Percentiles rank a stretch among this genome's conserved stretches.
Evolutionary conservation across 2,113 vertebrate species (phyloP).

Genomic region (Pongo pygmaeus): DNA sequence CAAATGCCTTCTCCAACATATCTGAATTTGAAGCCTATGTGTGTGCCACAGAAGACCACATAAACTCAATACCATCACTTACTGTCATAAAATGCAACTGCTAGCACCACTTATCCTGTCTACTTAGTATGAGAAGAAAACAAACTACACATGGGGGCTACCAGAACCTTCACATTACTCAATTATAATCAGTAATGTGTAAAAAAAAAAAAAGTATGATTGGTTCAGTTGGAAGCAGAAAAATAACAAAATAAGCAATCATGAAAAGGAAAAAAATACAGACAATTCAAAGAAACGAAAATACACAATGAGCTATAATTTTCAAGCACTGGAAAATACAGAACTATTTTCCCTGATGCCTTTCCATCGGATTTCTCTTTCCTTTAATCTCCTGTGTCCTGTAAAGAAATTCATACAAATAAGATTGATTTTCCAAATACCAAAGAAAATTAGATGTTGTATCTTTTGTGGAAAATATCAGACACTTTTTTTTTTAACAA

Average conservation of each 20-base stretch:
- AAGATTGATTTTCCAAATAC: background rate
- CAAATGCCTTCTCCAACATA: slow-evolving; percentile 32
- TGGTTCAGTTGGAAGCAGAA: background rate
- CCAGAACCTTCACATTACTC: slow-evolving; percentile 18
- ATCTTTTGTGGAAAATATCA: background rate
- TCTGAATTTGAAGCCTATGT: slow-evolving; percentile 12
- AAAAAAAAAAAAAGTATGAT: background rate
- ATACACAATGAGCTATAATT: background rate
- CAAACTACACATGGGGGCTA: slow-evolving; percentile 30
- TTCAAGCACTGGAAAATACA: background rate
- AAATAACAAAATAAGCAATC: slow-evolving; percentile 50
- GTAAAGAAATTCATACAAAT: background rate
- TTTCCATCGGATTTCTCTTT: background rate
- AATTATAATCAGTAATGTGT: slow-evolving; percentile 52
- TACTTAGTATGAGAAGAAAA: slow-evolving; percentile 58
- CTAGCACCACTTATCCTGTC: background rate
- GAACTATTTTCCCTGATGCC: background rate
- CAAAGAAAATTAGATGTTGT: background rate
- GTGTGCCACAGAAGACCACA: background rate
- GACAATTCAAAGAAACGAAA: background rate
- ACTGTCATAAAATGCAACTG: slow-evolving; percentile 55
- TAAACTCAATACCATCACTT: slow-evolving; percentile 33
- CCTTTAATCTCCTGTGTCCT: background rate
- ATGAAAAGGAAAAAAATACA: background rate
- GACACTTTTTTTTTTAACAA: background rate